These are phyloP conservation scores for Clivina fossor DNA, from an alignment of 2,888 invertebrate species.

Conservation along the genomic window DNA sequence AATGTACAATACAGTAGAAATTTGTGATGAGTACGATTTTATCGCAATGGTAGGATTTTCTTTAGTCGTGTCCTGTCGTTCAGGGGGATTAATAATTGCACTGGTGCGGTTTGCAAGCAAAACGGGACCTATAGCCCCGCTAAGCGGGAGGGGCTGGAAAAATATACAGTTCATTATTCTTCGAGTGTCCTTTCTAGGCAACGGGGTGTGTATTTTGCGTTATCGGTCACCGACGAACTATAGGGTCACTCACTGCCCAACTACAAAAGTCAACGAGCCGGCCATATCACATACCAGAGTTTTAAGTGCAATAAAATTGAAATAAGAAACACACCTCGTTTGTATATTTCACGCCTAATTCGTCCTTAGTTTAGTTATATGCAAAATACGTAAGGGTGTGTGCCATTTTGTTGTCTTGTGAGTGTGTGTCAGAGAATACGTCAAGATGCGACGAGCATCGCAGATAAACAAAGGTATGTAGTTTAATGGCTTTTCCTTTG, in stretches of 20 bases:
- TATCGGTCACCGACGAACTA: slow-evolving; percentile 3
- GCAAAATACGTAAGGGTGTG: slow-evolving; percentile 8
- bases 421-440: slow-evolving; percentile 11
- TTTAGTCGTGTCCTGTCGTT: slow-evolving; percentile 11
- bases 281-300: no score
- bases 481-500: no score
- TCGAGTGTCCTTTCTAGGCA: slow-evolving; percentile 9
- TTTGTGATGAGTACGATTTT: slow-evolving; percentile 1
- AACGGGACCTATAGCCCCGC: background rate
- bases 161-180: slow-evolving; percentile 15
- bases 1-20: no score
- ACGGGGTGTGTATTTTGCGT: no score
- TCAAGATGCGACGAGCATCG: slow-evolving; percentile 61
- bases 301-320: no score
- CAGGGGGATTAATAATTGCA: slow-evolving; percentile 5
- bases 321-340: no score
- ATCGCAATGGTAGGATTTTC: slow-evolving; percentile 12
- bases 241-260: slow-evolving; percentile 4
- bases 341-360: slow-evolving; percentile 2
- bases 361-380: no score
- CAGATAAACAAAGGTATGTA: slow-evolving; percentile 60
- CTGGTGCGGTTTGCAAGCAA: background rate
- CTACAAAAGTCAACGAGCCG: background rate
- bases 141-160: slow-evolving; percentile 5
- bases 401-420: slow-evolving; percentile 10